Evolutionary conservation across 2,888 invertebrate genomes (phyloP).

Genomic region (Elysia crispata): DNA sequence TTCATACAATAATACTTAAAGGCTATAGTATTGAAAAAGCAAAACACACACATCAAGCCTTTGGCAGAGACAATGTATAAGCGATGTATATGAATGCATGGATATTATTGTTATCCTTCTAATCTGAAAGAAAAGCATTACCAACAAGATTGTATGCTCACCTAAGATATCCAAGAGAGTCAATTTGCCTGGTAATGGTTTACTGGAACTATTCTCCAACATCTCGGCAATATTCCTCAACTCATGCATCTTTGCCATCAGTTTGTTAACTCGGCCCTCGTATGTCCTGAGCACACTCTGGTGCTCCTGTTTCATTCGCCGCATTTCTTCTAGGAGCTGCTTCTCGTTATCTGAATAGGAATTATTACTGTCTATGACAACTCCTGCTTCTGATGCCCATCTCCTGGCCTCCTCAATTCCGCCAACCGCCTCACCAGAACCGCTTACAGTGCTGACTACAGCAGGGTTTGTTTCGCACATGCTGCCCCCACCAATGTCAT

Average conservation of each 20-base stretch:
- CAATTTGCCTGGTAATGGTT: constrained; percentile 64
- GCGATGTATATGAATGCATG: too few species aligned
- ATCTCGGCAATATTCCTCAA: constrained; percentile 71
- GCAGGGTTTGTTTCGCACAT: too few species aligned
- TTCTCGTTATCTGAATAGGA: constrained; percentile 76
- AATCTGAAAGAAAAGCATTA: too few species aligned
- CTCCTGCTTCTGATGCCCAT: constrained; percentile 11
- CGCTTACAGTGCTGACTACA: too few species aligned
- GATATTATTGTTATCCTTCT: too few species aligned
- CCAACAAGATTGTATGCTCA: too few species aligned
- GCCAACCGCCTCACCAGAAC: neutral
- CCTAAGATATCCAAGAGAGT: constrained; percentile 62
- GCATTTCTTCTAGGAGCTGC: constrained; percentile 74
- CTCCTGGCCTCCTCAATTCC: neutral
- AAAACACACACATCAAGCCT: too few species aligned
- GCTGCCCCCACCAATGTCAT: too few species aligned
- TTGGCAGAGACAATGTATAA: too few species aligned
- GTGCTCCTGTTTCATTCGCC: constrained; percentile 73
- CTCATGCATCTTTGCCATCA: constrained; percentile 74
- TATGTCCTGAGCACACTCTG: constrained; percentile 69
- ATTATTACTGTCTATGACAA: constrained; percentile 54
- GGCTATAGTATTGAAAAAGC: too few species aligned
- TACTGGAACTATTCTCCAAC: constrained; percentile 72
- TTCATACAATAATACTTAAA: too few species aligned
- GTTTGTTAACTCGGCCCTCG: constrained; percentile 72